These are phyloP conservation scores for Raillietiella orientalis DNA, from an alignment of 2,888 invertebrate genomes.

Conservation along the genomic window DNA sequence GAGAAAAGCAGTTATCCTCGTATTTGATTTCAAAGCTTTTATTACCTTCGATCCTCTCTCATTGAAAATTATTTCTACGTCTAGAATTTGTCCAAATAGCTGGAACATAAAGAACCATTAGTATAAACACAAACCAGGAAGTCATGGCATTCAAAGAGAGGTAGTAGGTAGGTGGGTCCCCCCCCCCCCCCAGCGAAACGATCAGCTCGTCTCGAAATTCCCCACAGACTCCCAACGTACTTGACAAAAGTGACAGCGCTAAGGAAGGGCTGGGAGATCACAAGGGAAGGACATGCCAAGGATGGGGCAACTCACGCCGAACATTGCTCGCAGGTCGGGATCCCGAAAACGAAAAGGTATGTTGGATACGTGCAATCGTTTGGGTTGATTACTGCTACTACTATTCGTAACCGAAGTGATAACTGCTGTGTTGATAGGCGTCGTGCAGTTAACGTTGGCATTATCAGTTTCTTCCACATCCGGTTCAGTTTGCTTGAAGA, in stretches of 20 bases:
- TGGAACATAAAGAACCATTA: conserved; percentile 23
- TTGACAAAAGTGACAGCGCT: conserved; percentile 2
- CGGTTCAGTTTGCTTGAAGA: conserved; percentile 23
- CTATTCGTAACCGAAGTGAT: too few species aligned
- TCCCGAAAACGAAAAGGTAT: conserved; percentile 99
- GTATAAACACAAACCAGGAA: conserved; percentile 6
- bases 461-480: conserved; percentile 22
- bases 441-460: too few species aligned
- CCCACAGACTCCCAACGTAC: not conserved
- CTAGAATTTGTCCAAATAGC: conserved; percentile 95
- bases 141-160: too few species aligned
- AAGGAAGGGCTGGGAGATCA: conserved; percentile 3
- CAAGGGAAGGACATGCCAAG: conserved; percentile 1
- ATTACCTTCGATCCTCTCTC: conserved; percentile 99
- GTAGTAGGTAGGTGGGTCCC: too few species aligned
- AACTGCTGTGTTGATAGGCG: too few species aligned
- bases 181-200: too few species aligned
- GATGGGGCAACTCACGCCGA: conserved; percentile 43
- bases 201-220: not conserved
- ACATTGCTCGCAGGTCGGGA: conserved; percentile 89
- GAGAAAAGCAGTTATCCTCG: too few species aligned
- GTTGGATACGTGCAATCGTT: conserved; percentile 93
- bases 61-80: conserved; percentile 99
- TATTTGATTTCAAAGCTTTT: too few species aligned
- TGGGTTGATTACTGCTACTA: conserved; percentile 20